Percentiles rank a stretch among this genome's conserved stretches.
These are phyloP conservation scores for Haliclona indistincta DNA, from an alignment of 37 sponge, comb jelly and placozoan genomes.

Conservation along the genomic window DNA sequence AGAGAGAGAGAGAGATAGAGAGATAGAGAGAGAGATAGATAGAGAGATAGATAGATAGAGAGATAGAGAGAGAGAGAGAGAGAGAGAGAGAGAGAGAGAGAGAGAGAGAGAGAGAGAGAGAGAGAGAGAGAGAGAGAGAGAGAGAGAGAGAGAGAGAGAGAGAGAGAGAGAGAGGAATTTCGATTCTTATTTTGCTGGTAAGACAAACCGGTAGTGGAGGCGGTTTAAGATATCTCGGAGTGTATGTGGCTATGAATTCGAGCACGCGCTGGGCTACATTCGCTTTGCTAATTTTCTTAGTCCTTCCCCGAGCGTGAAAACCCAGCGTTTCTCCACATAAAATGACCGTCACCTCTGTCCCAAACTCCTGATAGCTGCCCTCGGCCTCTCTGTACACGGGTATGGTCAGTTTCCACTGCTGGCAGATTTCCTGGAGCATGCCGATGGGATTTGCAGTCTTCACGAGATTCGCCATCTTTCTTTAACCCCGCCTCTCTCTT, in stretches of 20 bases:
- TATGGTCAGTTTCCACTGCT: constrained; percentile 55
- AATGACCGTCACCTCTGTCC: constrained; percentile 45
- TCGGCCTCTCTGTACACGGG: constrained; percentile 60
- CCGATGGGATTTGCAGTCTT: constrained; percentile 69
- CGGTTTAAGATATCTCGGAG: constrained; percentile 30
- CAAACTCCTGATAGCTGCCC: constrained; percentile 56
- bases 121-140: too few species aligned
- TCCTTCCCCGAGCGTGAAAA: constrained; percentile 44
- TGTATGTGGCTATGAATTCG: constrained; percentile 23
- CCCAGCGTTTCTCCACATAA: constrained; percentile 23
- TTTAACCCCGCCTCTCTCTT: too few species aligned
- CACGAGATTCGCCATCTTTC: too few species aligned
- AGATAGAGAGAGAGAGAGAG: too few species aligned
- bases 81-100: too few species aligned
- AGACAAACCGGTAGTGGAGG: constrained; percentile 34
- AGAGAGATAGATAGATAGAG: too few species aligned
- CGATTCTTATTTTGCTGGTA: too few species aligned
- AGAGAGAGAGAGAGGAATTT: too few species aligned
- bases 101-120: too few species aligned
- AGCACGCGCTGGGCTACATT: constrained; percentile 44
- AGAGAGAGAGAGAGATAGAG: too few species aligned
- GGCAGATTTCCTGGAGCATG: constrained; percentile 62
- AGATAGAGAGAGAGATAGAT: too few species aligned
- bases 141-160: too few species aligned
- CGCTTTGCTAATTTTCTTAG: constrained; percentile 60